Conservation (phyloP, 2,888 invertebrate species). For the Clepsis dumicolana region DNA sequence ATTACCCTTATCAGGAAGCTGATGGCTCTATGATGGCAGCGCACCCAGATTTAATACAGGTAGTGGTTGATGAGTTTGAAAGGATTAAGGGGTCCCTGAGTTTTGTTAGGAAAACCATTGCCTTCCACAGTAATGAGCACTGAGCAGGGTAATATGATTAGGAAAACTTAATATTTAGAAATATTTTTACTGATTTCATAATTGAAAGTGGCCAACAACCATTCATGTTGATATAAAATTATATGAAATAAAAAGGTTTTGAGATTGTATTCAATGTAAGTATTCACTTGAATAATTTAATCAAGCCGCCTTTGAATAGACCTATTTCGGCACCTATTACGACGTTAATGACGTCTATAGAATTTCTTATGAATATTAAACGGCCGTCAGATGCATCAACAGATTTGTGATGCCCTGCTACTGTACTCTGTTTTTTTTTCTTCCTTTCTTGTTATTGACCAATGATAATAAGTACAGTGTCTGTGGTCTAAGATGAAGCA, state of each 20-base stretch:
- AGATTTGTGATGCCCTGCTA: conserved; percentile 6
- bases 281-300: conserved; percentile 30
- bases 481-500: no score
- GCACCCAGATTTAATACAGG: conserved; percentile 39
- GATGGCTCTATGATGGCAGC: conserved; percentile 78
- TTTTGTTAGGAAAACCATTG: not conserved
- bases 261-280: conserved; percentile 1
- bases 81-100: conserved; percentile 15
- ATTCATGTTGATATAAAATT: no score
- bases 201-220: no score
- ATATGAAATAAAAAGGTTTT: no score
- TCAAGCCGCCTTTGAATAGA: conserved; percentile 34
- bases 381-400: conserved; percentile 22
- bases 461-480: no score
- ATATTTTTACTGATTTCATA: no score
- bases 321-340: conserved; percentile 30
- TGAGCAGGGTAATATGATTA: no score
- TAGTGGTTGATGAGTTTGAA: conserved; percentile 20
- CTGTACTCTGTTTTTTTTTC: conserved; percentile 9
- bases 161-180: no score
- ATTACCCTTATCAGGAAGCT: conserved; percentile 79
- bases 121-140: not conserved
- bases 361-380: conserved; percentile 37
- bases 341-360: conserved; percentile 40
- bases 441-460: not conserved